These are phyloP conservation scores for Ibidorhyncha struthersii DNA, from an alignment of 2,113 vertebrate genomes.

Conservation along the genomic window DNA sequence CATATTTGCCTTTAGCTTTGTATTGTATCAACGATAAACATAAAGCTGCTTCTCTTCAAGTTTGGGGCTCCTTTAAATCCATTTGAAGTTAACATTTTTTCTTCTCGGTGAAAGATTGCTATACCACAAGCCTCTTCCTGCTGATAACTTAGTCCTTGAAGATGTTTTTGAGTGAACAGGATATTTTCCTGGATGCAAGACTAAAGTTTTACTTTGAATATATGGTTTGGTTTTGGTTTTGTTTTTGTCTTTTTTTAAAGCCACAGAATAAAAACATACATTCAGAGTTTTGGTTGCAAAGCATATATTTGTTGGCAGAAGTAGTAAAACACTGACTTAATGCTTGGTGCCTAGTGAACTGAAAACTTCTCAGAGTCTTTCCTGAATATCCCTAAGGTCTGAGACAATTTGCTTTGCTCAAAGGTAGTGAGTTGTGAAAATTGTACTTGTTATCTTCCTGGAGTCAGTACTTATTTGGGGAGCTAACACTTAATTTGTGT, in stretches of 20 bases:
- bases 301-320: background rate
- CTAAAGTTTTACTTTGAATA: background rate
- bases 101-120: background rate
- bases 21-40: background rate
- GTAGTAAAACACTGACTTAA: background rate
- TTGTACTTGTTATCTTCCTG: background rate
- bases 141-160: background rate
- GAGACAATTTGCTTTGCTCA: background rate
- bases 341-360: background rate
- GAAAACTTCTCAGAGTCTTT: background rate
- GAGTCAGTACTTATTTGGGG: background rate
- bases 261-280: background rate
- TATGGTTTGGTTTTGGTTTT: background rate
- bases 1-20: background rate
- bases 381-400: background rate
- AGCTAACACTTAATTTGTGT: slow-evolving; percentile 19
- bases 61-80: background rate
- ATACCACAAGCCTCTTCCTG: background rate
- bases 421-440: background rate
- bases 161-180: background rate
- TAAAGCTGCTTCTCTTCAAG: background rate
- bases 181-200: background rate
- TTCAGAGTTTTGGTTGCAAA: background rate
- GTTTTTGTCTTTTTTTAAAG: background rate
- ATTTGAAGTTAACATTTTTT: background rate